These are phyloP conservation scores for Lasioglossum leucozonium DNA, from an alignment of 2,888 invertebrate genomes.

Conservation along the genomic window DNA sequence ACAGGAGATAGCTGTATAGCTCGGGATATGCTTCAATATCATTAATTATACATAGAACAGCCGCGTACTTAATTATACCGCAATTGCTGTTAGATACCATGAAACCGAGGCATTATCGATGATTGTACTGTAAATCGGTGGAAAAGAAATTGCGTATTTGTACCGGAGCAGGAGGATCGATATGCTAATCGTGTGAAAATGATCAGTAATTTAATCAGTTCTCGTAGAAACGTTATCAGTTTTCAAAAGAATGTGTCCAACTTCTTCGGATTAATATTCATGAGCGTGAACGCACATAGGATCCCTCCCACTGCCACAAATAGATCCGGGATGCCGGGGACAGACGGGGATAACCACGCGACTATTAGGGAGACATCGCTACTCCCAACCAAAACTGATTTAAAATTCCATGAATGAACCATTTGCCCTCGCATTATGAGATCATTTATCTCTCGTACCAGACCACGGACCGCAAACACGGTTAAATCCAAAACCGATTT, in stretches of 20 bases:
- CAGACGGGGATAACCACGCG: not conserved
- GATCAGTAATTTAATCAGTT: not conserved
- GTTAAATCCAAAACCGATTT: conserved; percentile 20
- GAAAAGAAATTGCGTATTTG: not conserved
- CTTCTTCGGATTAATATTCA: not conserved
- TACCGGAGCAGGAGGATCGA: not conserved
- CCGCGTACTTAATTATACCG: not conserved
- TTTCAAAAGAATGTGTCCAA: not conserved
- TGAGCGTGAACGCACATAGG: not conserved
- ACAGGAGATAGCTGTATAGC: too few species aligned
- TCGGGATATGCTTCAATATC: too few species aligned
- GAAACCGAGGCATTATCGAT: not conserved
- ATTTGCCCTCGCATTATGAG: conserved; percentile 5
- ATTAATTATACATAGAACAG: too few species aligned
- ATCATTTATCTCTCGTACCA: conserved; percentile 11
- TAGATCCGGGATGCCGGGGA: not conserved
- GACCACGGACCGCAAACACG: conserved; percentile 8
- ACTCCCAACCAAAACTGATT: not conserved
- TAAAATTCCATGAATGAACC: conserved; percentile 9
- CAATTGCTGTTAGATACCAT: not conserved
- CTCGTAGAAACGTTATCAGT: not conserved
- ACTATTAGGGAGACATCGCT: conserved; percentile 6
- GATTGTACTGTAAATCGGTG: not conserved
- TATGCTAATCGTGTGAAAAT: not conserved
- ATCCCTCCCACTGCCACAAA: not conserved